These are phyloP conservation scores for Aethina tumida DNA, from an alignment of 1,140 invertebrate species.

Conservation along the genomic window DNA sequence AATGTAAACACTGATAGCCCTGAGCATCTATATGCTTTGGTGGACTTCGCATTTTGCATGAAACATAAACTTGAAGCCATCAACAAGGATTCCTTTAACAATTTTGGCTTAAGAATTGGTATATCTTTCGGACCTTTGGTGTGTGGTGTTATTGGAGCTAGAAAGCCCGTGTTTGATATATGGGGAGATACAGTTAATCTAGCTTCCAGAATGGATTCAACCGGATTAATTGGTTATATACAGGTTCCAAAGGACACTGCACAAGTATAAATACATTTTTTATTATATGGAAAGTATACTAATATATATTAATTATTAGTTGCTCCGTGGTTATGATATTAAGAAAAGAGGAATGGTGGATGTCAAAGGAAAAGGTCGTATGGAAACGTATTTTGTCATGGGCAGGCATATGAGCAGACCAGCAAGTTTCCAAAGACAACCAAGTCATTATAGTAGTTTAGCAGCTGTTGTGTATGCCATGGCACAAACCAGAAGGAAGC, in stretches of 20 bases:
- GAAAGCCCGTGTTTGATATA: constrained; percentile 97
- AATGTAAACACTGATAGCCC: constrained; percentile 46
- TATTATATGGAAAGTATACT: constrained; percentile 1
- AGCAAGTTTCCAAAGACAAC: constrained; percentile 49
- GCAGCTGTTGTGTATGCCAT: constrained; percentile 83
- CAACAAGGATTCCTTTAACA: constrained; percentile 95
- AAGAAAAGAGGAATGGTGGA: constrained; percentile 71
- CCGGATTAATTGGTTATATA: constrained; percentile 75
- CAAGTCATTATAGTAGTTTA: constrained; percentile 64
- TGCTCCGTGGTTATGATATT: constrained; percentile 53
- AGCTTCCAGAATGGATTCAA: constrained; percentile 88
- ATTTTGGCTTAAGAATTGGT: constrained; percentile 89
- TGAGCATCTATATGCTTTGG: constrained; percentile 73
- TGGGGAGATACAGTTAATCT: constrained; percentile 95
- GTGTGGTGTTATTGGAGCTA: constrained; percentile 93
- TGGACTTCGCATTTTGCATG: constrained; percentile 93
- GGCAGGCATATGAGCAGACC: constrained; percentile 46
- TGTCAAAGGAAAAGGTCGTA: constrained; percentile 90
- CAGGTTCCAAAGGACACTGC: constrained; percentile 81
- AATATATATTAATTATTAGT: not conserved
- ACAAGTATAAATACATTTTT: constrained; percentile 42
- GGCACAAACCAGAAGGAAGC: constrained; percentile 56
- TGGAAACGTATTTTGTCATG: constrained; percentile 87
- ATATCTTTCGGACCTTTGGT: constrained; percentile 88
- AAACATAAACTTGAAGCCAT: constrained; percentile 80